phyloP scores from a whole-genome alignment of 2,113 vertebrate genomes.

The Brachirus orientalis region DNA sequence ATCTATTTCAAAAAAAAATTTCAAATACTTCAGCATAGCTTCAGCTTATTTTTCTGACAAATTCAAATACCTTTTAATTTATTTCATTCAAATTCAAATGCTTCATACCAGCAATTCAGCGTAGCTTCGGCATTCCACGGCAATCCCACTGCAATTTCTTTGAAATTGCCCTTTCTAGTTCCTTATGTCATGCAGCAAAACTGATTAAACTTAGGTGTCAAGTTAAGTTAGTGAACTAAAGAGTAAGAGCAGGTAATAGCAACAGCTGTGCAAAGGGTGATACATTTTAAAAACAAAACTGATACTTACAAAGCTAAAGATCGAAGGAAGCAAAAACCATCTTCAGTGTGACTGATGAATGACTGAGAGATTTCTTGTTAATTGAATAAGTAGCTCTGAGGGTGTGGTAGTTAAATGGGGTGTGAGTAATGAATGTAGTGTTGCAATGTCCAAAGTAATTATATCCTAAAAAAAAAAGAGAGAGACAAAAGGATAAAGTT shows the following conservation, averaged over 20 bases:
- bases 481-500: not conserved
- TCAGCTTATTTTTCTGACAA: too few species aligned
- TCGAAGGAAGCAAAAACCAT: not conserved
- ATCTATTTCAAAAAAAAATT: too few species aligned
- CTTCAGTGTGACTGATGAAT: not conserved
- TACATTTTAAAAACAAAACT: not conserved
- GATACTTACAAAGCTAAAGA: constrained; percentile 13
- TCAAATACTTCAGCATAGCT: too few species aligned
- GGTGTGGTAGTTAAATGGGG: constrained; percentile 1
- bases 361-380: not conserved
- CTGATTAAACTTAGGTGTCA: too few species aligned
- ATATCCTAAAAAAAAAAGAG: not conserved
- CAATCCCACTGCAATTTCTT: too few species aligned
- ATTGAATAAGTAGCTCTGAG: not conserved
- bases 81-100: too few species aligned
- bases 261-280: not conserved
- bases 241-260: not conserved
- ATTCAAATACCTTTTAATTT: too few species aligned
- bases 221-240: not conserved
- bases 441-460: not conserved
- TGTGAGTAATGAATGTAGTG: not conserved
- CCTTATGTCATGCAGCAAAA: too few species aligned
- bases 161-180: too few species aligned
- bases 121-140: too few species aligned
- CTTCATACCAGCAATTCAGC: too few species aligned